Conservation (phyloP, 2,113 vertebrate genomes). For the Saguinus imperator region DNA sequence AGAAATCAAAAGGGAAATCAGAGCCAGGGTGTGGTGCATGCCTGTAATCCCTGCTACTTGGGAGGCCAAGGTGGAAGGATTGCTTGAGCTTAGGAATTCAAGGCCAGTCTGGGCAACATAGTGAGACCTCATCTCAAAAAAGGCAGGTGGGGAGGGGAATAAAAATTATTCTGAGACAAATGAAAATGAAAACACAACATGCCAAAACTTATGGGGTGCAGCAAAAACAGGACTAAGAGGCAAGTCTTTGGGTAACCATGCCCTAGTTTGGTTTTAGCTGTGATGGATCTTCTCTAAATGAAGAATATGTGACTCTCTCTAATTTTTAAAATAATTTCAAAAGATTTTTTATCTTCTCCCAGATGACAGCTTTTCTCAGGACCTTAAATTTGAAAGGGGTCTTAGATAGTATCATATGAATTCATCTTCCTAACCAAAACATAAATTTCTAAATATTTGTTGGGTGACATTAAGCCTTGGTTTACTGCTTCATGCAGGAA, state of each 20-base stretch:
- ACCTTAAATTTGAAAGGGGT: conserved; percentile 26
- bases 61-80: neutral
- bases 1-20: neutral
- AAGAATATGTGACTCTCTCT: neutral
- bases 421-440: neutral
- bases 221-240: neutral
- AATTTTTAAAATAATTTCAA: conserved; percentile 48
- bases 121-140: neutral
- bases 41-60: neutral
- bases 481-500: conserved; percentile 11
- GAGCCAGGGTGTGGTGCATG: neutral
- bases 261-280: neutral
- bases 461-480: neutral
- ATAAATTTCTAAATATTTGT: neutral
- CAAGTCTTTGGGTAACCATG: neutral
- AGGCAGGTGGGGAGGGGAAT: neutral
- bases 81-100: neutral
- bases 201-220: neutral
- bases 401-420: neutral
- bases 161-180: neutral
- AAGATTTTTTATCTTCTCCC: conserved; percentile 11
- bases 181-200: neutral
- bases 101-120: neutral
- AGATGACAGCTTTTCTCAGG: conserved; percentile 35
- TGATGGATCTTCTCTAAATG: neutral